A percentile compares a stretch with the other conserved stretches of the same genome.
phyloP scores from a whole-genome alignment of 2,797 vertebrate genomes.

The Chaunax sp. region DNA sequence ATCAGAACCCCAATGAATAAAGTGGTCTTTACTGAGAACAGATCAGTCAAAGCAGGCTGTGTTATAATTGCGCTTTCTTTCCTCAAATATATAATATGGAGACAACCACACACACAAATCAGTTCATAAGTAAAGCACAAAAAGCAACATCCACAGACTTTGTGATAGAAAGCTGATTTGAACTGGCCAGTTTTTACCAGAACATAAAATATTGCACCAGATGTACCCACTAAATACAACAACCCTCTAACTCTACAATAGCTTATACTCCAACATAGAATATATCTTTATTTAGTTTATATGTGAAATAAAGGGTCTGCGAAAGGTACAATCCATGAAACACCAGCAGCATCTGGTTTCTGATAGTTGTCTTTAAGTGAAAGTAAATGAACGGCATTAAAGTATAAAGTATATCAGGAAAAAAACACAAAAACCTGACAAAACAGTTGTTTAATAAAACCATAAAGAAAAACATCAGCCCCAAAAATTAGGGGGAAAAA shows the following conservation, averaged over 20 bases:
- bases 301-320: conserved; percentile 73
- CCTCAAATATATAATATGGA: conserved; percentile 58
- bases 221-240: conserved; percentile 79
- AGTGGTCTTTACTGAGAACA: conserved; percentile 48
- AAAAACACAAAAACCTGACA: conserved; percentile 60
- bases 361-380: conserved; percentile 60
- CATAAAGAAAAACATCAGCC: conserved; percentile 58
- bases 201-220: conserved; percentile 86
- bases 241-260: conserved; percentile 69
- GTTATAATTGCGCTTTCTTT: conserved; percentile 46
- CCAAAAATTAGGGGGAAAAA: conserved; percentile 51
- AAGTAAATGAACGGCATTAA: conserved; percentile 58
- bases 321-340: conserved; percentile 65
- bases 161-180: conserved; percentile 64
- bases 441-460: conserved; percentile 68
- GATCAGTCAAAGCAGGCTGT: conserved; percentile 63
- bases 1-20: conserved; percentile 54
- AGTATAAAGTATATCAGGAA: conserved; percentile 49
- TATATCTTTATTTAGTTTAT: conserved; percentile 80
- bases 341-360: conserved; percentile 62
- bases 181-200: conserved; percentile 61
- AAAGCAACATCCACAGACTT: conserved; percentile 65
- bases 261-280: conserved; percentile 80
- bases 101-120: conserved; percentile 59
- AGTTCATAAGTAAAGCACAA: conserved; percentile 62